Evolutionary conservation across 2,888 invertebrate species (phyloP).

Genomic region (Blastobasis lacticolella): DNA sequence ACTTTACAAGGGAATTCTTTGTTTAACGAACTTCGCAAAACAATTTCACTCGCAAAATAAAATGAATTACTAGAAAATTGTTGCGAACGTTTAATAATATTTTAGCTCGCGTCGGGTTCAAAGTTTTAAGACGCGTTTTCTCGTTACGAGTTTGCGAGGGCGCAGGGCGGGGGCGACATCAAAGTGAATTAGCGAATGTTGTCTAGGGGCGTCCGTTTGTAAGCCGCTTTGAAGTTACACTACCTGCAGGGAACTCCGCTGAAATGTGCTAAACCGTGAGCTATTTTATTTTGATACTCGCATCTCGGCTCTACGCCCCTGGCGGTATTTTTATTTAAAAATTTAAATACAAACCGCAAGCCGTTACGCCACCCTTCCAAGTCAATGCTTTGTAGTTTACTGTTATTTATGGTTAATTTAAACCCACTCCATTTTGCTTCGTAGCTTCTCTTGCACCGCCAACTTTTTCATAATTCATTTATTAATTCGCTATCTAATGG

Average conservation of each 20-base stretch:
- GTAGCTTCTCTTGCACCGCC: no score
- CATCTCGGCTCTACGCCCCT: constrained; percentile 19
- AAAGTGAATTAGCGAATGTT: constrained; percentile 74
- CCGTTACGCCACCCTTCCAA: constrained; percentile 1
- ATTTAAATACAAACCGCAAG: constrained; percentile 11
- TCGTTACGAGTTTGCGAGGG: constrained; percentile 42
- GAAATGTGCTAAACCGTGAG: constrained; percentile 51
- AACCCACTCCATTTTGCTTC: no score
- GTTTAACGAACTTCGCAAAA: constrained; percentile 37
- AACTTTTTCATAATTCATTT: no score
- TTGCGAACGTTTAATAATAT: constrained; percentile 55
- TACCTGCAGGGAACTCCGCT: constrained; percentile 52
- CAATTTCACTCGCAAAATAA: constrained; percentile 40
- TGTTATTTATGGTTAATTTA: no score
- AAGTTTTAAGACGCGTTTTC: constrained; percentile 67
- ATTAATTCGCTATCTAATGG: no score
- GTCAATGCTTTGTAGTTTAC: no score
- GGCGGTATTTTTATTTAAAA: constrained; percentile 12
- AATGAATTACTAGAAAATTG: constrained; percentile 52
- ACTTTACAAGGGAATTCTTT: constrained; percentile 23
- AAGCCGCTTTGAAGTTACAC: constrained; percentile 67
- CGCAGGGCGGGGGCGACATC: constrained; percentile 51
- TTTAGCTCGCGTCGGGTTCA: constrained; percentile 51
- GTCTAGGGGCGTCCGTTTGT: constrained; percentile 71
- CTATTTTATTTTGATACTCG: constrained; percentile 45